Evolutionary conservation across 92 coral and sea anemone species (phyloP), one percentile per base, ranked within the genome.

Genomic region (Heteractis magnifica): DNA sequence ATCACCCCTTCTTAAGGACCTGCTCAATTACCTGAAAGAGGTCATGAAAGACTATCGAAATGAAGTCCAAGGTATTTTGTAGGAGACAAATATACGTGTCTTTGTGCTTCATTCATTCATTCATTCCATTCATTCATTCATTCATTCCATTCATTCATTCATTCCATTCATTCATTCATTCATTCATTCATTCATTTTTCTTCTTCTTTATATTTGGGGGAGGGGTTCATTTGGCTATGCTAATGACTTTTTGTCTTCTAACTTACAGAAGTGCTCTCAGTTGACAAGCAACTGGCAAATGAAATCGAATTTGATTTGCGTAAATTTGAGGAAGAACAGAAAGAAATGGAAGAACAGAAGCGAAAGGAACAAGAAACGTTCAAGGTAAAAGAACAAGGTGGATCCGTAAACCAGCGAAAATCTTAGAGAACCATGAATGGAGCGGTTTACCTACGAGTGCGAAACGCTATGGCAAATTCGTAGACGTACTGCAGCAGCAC

Each of bases 251-350:
- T 34, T 34, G 44, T 2, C 44, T 34, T 34, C 44, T 34, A 34
- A 34, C 13, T 77, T 49, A 13, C 68, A 93, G 99, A 96, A 72
- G 99, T 96, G 50, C 78, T 96, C 79, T 93, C 98, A 11, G 99
- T 92, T 52, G 99, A 96, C 89, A 79, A 92, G 77, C 99, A 96
- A 89, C 89, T 96, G 56, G 99, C 98, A 23, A 96, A 94, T 77
- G 99, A 96, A 82, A 96, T 96, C 82, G 99, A 96, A 90, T 96
- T 96, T 89, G 99, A 96, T 83, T 87, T 96, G 78, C 89, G 95
- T 9, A 96, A 95, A 83, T 96, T 93, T 88, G 99, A 96, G 51
- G 99, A 96, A 81, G 91, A 96, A 56, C 98, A 94, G 86, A 96
- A 96, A 70, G 99, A 93, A 80, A 88, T 79, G 26, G 95, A 87